These are phyloP conservation scores for Lepidochrysops patricia DNA, from an alignment of 2,888 invertebrate genomes.

Conservation along the genomic window DNA sequence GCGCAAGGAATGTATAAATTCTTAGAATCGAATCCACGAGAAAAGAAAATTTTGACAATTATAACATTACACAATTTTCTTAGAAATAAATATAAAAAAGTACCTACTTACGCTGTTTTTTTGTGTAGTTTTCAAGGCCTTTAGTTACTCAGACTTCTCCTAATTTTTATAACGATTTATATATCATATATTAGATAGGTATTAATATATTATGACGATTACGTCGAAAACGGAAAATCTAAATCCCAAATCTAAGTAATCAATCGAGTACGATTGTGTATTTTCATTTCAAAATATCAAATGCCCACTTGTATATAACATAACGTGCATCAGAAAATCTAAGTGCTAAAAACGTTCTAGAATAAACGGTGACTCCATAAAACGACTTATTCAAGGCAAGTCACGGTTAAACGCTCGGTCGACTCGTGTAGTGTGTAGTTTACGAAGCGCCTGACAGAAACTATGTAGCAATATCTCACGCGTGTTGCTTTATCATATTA, in stretches of 20 bases:
- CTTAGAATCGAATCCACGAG: not conserved
- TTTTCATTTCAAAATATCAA: too few species aligned
- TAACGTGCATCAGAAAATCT: not conserved
- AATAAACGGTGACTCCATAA: not conserved
- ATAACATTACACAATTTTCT: not conserved
- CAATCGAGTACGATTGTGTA: too few species aligned
- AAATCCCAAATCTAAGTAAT: too few species aligned
- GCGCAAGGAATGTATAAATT: not conserved
- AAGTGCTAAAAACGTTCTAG: not conserved
- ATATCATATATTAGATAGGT: too few species aligned
- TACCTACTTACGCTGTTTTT: too few species aligned
- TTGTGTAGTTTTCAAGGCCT: too few species aligned
- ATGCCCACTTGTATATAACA: too few species aligned
- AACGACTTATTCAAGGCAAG: not conserved
- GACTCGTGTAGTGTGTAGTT: conserved; percentile 18
- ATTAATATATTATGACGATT: too few species aligned
- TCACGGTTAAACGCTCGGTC: conserved; percentile 10
- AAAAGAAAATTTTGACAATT: not conserved
- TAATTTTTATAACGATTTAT: too few species aligned
- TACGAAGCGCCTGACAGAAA: conserved; percentile 29
- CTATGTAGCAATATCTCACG: conserved; percentile 25
- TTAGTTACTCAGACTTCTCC: too few species aligned
- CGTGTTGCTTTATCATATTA: conserved; percentile 26
- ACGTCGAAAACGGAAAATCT: too few species aligned
- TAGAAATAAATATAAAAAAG: too few species aligned